Percentiles rank a stretch among this genome's conserved stretches.
phyloP scores from a whole-genome alignment of 2,113 vertebrate genomes.

The Sclerurus mexicanus region DNA sequence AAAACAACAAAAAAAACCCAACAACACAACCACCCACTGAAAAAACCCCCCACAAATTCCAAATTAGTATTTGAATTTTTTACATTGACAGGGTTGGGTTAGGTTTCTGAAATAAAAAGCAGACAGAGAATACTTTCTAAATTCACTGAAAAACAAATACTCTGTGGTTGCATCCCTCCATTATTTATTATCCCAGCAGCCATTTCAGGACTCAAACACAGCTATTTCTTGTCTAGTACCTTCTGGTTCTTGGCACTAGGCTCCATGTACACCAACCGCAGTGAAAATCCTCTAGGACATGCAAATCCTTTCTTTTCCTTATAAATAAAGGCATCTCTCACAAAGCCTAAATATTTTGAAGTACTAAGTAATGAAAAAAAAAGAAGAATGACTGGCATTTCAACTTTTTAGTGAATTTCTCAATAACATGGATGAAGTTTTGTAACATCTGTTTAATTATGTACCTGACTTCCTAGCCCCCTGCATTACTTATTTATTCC shows the following conservation, averaged over 20 bases:
- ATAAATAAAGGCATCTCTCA: neutral
- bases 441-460: neutral
- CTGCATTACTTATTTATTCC: neutral
- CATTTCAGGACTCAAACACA: neutral
- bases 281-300: neutral
- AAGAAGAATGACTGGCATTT: neutral
- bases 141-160: neutral
- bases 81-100: neutral
- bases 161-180: neutral
- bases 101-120: constrained; percentile 57
- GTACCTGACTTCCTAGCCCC: neutral
- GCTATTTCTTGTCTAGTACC: neutral
- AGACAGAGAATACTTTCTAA: constrained; percentile 25
- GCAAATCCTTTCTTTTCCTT: neutral
- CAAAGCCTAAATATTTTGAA: neutral
- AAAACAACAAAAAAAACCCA: too few species aligned
- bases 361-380: neutral
- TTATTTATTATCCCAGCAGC: constrained; percentile 21
- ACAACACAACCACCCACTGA: neutral
- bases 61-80: constrained; percentile 27
- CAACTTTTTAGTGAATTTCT: neutral
- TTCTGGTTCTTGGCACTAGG: neutral
- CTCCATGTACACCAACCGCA: neutral
- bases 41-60: neutral
- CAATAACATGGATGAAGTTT: neutral